These are phyloP conservation scores for Nomia melanderi DNA, from an alignment of 1,140 invertebrate species.

Conservation along the genomic window DNA sequence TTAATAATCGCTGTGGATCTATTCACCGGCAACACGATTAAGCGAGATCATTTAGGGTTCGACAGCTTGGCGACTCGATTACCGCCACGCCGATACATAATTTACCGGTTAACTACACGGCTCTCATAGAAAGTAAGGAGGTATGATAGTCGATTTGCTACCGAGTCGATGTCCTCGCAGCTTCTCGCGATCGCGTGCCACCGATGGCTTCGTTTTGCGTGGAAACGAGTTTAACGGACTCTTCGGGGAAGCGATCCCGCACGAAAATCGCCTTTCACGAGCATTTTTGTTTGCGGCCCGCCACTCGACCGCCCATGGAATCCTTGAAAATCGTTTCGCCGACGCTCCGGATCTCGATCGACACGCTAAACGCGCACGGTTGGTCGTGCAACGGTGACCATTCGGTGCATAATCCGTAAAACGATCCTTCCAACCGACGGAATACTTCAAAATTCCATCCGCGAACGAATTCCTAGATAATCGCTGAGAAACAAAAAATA, in stretches of 20 bases:
- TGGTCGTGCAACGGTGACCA: too few relatives aligned
- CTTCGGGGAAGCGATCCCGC: not conserved
- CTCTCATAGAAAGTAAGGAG: slow-evolving; percentile 45
- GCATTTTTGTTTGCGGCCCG: not conserved
- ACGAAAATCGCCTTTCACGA: slow-evolving; percentile 2
- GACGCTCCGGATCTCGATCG: too few relatives aligned
- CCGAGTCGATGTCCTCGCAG: slow-evolving; percentile 36
- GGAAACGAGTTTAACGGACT: slow-evolving; percentile 41
- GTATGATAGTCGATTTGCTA: slow-evolving; percentile 34
- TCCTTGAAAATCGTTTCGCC: not conserved
- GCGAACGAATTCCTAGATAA: too few relatives aligned
- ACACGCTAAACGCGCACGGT: too few relatives aligned
- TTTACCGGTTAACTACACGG: slow-evolving; percentile 36
- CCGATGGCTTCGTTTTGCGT: slow-evolving; percentile 32
- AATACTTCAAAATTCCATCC: too few relatives aligned
- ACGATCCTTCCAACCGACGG: too few relatives aligned
- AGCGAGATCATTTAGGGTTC: not conserved
- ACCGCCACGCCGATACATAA: not conserved
- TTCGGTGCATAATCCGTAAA: too few relatives aligned
- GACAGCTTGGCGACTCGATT: not conserved
- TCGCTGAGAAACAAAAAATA: too few relatives aligned
- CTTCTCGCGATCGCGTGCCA: slow-evolving; percentile 39
- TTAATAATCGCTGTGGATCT: too few relatives aligned
- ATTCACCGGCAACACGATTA: not conserved
- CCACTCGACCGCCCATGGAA: not conserved